Base-by-base conservation (phyloP, 2,888 invertebrate genomes). In the Xanthorhoe designata region DNA sequence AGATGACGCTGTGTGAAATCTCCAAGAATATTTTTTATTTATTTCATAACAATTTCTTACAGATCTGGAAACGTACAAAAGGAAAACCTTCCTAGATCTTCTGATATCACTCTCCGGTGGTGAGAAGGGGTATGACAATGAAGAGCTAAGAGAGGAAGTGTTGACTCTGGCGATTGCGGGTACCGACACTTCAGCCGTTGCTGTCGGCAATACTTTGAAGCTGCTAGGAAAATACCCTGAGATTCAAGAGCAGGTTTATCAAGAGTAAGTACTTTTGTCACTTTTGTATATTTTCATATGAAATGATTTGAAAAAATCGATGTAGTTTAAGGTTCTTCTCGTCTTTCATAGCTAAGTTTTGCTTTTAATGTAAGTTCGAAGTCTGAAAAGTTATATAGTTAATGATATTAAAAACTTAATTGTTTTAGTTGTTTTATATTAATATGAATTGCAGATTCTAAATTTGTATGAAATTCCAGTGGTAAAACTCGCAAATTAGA, bases 131-230 rank as follows among this genome's bases (percentile, higher is more conserved):
- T 94, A 94, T 49, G 94, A 90, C 0, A 88, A 95, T 70, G 74
- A 87, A 42, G 94, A 95, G 71, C 73, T 95, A 2, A 82, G 94
- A 63, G 94, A 95, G 73, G 95, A 95, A 83, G 89, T 95, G 0
- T 82, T 94, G 59, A 94, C 95, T 0, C 86, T 95, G 64, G 90
- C 94, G 61, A 79, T 95, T 13, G 95, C 95, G 18, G 95, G 95
- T 35, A 92, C 94, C 7, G 93, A 94, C 58, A 94, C 94, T 0
- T 91, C 94, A 0, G 92, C 94, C 0, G 87, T 90, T 0, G 85
- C 87, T 1, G 79, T 89, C 8, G 90, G 94, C 0, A 94, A 87
- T 72, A 89, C 91, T 0, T 71, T 94, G 52, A 85, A 87, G 72
- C 78, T 94, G 57, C 73, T 94, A 18, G 91, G 85, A 1, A 90